phyloP scores from a whole-genome alignment of 2,113 vertebrate genomes.

The Nibea albiflora region DNA sequence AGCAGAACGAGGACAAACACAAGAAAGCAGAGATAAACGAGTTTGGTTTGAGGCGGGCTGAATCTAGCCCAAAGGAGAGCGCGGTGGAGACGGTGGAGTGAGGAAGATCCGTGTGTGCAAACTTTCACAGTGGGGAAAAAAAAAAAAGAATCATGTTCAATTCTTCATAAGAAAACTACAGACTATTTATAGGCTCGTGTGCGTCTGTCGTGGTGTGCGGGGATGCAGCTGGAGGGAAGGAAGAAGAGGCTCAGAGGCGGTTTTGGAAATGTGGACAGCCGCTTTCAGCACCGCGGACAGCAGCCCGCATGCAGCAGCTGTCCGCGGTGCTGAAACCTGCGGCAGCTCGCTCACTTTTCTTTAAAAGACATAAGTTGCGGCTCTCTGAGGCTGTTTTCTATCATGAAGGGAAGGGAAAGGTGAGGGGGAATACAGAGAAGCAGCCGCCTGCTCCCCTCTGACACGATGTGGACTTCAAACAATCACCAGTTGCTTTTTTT shows the following conservation, averaged over 20 bases:
- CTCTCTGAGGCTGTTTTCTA: too few relatives aligned
- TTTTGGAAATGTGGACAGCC: background rate
- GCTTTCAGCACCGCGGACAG: conserved; percentile 56
- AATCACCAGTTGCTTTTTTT: conserved; percentile 71
- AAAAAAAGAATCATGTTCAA: too few relatives aligned
- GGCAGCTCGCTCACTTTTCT: conserved; percentile 45
- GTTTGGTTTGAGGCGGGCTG: background rate
- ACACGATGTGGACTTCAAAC: conserved; percentile 31
- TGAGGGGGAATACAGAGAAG: too few relatives aligned
- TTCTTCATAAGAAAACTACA: background rate
- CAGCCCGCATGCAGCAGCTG: conserved; percentile 32
- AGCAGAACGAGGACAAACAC: background rate
- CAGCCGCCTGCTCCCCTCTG: background rate
- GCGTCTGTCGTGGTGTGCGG: background rate
- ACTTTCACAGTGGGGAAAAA: conserved; percentile 17
- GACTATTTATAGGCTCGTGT: background rate
- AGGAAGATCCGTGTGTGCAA: conserved; percentile 2
- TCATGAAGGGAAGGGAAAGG: background rate
- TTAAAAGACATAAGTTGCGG: too few relatives aligned
- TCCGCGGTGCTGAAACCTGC: conserved; percentile 53
- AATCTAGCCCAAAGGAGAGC: background rate
- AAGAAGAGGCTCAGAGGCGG: background rate
- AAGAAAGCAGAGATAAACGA: conserved; percentile 4
- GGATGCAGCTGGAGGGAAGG: background rate
- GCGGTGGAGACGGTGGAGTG: background rate